Conservation (phyloP, 1,140 invertebrate genomes). For the Eubasilissa regina region DNA sequence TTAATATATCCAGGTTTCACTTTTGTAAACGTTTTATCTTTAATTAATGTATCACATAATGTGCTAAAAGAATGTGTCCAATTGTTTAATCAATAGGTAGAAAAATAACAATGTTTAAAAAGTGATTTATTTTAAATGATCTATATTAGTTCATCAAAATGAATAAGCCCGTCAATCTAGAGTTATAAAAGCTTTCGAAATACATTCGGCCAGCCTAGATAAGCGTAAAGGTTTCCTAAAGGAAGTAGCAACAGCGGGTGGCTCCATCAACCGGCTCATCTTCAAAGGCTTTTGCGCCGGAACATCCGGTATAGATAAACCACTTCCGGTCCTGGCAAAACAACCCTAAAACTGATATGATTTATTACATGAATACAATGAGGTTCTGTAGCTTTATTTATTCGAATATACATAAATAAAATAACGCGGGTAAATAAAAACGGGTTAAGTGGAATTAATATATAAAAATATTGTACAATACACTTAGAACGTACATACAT, state of each 20-base stretch:
- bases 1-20: no score
- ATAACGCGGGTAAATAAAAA: background rate
- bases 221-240: slow-evolving; percentile 18
- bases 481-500: no score
- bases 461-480: no score
- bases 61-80: no score
- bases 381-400: background rate
- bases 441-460: no score
- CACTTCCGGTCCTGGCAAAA: slow-evolving; percentile 17
- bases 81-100: no score
- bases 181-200: background rate
- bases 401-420: background rate
- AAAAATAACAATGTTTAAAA: no score
- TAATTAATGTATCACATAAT: no score
- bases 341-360: slow-evolving; percentile 29
- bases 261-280: slow-evolving; percentile 15
- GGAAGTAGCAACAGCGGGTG: slow-evolving; percentile 33
- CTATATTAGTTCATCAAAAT: no score
- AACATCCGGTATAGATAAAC: slow-evolving; percentile 40
- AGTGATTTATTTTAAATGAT: no score
- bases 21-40: no score
- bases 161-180: no score
- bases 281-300: slow-evolving; percentile 36
- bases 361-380: slow-evolving; percentile 28
- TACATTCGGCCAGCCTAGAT: background rate